A percentile compares a stretch with the other conserved stretches of the same genome.
Evolutionary conservation across 2,888 invertebrate genomes (phyloP).

Genomic region (Harpalus rubripes): DNA sequence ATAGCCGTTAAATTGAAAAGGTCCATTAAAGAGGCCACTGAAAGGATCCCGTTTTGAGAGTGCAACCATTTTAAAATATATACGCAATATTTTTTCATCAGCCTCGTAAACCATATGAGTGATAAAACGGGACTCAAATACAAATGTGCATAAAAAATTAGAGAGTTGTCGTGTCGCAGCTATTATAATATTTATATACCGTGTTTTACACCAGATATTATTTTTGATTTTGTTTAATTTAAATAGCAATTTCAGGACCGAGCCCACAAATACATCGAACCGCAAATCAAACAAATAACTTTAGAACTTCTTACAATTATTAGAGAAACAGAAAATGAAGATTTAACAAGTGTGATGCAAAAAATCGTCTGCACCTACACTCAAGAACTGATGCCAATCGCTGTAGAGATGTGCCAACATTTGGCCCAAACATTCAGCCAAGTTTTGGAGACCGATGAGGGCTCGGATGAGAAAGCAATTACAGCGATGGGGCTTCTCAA

Average conservation of each 20-base stretch:
- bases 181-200: too few species aligned
- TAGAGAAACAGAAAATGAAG: constrained; percentile 98
- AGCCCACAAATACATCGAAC: constrained; percentile 87
- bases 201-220: background rate
- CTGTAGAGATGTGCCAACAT: constrained; percentile 96
- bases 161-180: too few species aligned
- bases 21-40: too few species aligned
- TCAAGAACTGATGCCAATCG: constrained; percentile 93
- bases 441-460: constrained; percentile 88
- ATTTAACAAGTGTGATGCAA: constrained; percentile 96
- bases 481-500: constrained; percentile 98
- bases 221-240: too few species aligned
- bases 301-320: constrained; percentile 94
- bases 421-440: constrained; percentile 90
- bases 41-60: too few species aligned
- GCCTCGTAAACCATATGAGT: too few species aligned
- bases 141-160: too few species aligned
- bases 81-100: too few species aligned
- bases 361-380: constrained; percentile 94
- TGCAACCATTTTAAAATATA: too few species aligned
- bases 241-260: constrained; percentile 75
- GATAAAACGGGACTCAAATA: too few species aligned
- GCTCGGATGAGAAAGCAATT: constrained; percentile 96
- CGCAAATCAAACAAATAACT: constrained; percentile 89
- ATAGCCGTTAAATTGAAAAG: too few species aligned